These are phyloP conservation scores for Maccullochella peelii DNA, from an alignment of 2,113 vertebrate species.

Conservation along the genomic window DNA sequence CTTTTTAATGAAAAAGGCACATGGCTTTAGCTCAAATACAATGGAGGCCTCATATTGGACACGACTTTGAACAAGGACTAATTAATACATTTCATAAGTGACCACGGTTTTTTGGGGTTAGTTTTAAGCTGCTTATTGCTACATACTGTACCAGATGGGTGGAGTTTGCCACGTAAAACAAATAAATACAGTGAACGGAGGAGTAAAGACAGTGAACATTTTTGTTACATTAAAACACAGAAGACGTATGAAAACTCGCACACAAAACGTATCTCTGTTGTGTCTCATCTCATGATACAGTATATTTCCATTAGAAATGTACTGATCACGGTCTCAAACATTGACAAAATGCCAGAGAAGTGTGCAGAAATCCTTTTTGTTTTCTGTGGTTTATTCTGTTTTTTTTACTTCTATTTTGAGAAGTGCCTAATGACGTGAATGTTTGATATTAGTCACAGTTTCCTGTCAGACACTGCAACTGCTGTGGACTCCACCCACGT, in stretches of 20 bases:
- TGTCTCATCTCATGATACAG: not conserved
- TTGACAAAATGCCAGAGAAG: not conserved
- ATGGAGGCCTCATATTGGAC: not conserved
- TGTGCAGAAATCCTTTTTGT: not conserved
- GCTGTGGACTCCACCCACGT: not conserved
- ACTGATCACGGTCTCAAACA: not conserved
- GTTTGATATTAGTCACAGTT: constrained; percentile 22
- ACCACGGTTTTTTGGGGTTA: not conserved
- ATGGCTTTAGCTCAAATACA: not conserved
- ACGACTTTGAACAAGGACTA: constrained; percentile 7
- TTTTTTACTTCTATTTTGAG: not conserved
- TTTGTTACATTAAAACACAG: not conserved
- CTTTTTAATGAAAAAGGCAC: not conserved
- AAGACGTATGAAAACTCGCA: not conserved
- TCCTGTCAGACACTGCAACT: not conserved
- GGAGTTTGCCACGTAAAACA: not conserved
- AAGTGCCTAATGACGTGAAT: not conserved
- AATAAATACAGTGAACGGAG: not conserved
- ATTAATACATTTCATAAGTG: constrained; percentile 6
- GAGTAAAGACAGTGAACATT: not conserved
- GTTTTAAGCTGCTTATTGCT: constrained; percentile 26
- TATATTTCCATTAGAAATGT: not conserved
- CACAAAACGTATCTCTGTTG: not conserved
- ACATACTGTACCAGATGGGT: not conserved
- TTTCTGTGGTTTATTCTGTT: not conserved